Evolutionary conservation across 2,888 invertebrate species (phyloP).

Genomic region (Watsonalla cultraria): DNA sequence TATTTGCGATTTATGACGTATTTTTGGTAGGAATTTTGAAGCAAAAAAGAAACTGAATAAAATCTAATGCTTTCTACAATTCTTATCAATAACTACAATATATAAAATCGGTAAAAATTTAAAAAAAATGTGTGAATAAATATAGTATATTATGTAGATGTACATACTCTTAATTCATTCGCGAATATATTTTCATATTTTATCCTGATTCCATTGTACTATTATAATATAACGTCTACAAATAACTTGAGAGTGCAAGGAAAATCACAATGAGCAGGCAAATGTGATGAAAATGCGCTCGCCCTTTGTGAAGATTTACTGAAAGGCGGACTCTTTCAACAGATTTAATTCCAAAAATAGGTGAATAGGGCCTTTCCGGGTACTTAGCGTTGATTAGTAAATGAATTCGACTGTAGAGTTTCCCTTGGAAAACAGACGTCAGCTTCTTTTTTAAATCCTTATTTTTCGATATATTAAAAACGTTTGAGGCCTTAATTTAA

Average conservation of each 20-base stretch:
- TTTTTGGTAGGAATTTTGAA: too few species aligned
- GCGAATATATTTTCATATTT: too few species aligned
- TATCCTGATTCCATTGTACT: too few species aligned
- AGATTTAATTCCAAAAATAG: not conserved
- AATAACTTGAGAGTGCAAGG: not conserved
- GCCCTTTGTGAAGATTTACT: not conserved
- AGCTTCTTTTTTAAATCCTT: conserved; percentile 27
- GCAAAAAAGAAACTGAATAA: too few species aligned
- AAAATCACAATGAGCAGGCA: not conserved
- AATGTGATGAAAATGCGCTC: not conserved
- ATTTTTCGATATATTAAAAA: conserved; percentile 38
- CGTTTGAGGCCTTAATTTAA: conserved; percentile 43
- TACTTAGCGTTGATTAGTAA: conserved; percentile 13
- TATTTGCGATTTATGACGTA: too few species aligned
- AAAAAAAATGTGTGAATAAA: too few species aligned
- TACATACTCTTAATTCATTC: too few species aligned
- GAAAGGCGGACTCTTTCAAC: not conserved
- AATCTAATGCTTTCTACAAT: too few species aligned
- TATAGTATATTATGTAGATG: too few species aligned
- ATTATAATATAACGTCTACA: not conserved
- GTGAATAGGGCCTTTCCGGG: not conserved
- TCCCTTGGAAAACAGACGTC: conserved; percentile 25
- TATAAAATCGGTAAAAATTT: too few species aligned
- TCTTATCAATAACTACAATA: too few species aligned
- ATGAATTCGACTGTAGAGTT: conserved; percentile 13